Evolutionary conservation across 2,888 invertebrate species (phyloP), one percentile per base, ranked within the genome.

Genomic region (Linyphia triangularis): DNA sequence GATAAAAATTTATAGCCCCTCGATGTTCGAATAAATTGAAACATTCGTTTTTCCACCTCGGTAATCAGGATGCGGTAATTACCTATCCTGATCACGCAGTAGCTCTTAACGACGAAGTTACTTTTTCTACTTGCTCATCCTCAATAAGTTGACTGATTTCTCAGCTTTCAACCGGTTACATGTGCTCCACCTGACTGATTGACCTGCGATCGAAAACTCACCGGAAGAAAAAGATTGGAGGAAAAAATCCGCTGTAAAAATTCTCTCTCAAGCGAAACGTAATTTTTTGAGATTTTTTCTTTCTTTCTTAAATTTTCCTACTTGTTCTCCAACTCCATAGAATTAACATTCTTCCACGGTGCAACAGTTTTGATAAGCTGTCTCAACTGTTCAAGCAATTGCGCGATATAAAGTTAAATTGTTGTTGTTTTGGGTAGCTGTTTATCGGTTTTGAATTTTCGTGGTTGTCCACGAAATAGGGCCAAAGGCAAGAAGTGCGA

Each of bases 141-240:
- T n/a, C 43, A 82, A 81, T 81, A 88, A 88, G 81, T 16, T 81
- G 61, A 69, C 19, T 59, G 16, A 69, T 75, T 70, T 75, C 73
- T 22, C 57, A 22, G 33, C 5, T 67, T 33, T 13, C 40, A 85
- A 85, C 81, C 75, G 65, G 81, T 81, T 88, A 59, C 65, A 22
- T 19, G 51, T 59, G 43, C 43, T 65, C 65, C 67, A 75, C 73
- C 81, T 61, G 75, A 75, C 73, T 75, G 86, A 88, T 81, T 88
- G 86, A 88, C 86, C 86, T 75, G 30, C 40, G 67, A 69, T 72
- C 65, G 73, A 61, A 79, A 81, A 16, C 51, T 51, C 30, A 61
- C 77, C 85, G 22, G 85, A 24, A 61, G 33, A 57, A 69, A 69
- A 67, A 57, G n/a, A 51, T 10, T n/a, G 63, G 26, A 69, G 51